phyloP scores from a whole-genome alignment of 2,113 vertebrate genomes.

The Microtus pennsylvanicus region DNA sequence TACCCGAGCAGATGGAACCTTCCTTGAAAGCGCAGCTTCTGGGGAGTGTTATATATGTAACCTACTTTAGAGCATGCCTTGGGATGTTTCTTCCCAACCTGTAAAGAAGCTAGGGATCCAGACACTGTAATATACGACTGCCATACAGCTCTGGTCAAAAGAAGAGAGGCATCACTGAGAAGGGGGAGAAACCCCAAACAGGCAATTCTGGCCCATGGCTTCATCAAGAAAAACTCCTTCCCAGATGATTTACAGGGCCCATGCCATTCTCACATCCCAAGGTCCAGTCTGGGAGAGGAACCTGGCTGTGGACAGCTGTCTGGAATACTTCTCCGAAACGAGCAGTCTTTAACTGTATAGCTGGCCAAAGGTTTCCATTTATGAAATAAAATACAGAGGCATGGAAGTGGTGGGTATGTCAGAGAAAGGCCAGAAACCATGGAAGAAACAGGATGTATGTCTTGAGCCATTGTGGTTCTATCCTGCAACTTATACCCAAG shows the following conservation, averaged over 20 bases:
- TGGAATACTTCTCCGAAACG: neutral
- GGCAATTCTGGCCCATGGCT: neutral
- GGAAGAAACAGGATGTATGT: neutral
- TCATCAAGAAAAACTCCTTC: slow-evolving; percentile 9
- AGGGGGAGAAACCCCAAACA: neutral
- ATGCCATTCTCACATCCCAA: neutral
- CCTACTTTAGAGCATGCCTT: neutral
- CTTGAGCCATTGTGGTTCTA: neutral
- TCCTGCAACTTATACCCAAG: neutral
- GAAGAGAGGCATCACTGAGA: neutral
- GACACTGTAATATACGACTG: neutral
- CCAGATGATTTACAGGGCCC: neutral
- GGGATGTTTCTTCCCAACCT: neutral
- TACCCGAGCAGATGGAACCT: neutral
- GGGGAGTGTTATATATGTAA: neutral
- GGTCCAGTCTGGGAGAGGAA: slow-evolving; percentile 16
- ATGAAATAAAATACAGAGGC: neutral
- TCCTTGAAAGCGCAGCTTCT: slow-evolving; percentile 33
- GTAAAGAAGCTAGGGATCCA: neutral
- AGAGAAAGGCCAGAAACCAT: neutral
- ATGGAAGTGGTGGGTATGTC: neutral
- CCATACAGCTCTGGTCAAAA: neutral
- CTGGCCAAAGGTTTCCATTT: neutral
- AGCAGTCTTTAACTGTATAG: neutral
- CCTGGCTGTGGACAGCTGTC: neutral